These are phyloP conservation scores for Rhabdomys pumilio DNA, from an alignment of 2,797 vertebrate genomes.

Conservation along the genomic window DNA sequence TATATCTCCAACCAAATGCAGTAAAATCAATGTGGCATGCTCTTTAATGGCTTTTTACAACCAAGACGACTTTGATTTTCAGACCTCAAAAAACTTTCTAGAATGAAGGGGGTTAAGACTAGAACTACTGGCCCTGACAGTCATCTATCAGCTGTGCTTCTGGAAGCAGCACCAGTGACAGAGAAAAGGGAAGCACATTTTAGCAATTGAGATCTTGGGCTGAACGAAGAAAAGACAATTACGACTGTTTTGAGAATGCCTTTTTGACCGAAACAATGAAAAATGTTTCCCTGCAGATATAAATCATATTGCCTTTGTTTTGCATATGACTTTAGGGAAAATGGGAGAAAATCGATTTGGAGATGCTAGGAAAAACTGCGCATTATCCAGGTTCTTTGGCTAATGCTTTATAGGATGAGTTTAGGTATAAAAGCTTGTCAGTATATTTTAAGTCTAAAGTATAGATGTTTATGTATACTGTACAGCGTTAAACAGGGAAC, in stretches of 20 bases:
- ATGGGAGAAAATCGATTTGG: conserved; percentile 61
- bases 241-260: conserved; percentile 45
- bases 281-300: conserved; percentile 61
- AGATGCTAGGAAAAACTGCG: background rate
- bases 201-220: conserved; percentile 9
- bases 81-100: conserved; percentile 54
- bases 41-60: conserved; percentile 58
- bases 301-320: conserved; percentile 32
- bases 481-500: too few species aligned
- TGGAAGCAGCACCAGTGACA: conserved; percentile 18
- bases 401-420: background rate
- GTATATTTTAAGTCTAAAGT: background rate
- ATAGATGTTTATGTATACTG: background rate
- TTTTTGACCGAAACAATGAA: conserved; percentile 11
- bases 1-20: conserved; percentile 68
- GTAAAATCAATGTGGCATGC: conserved; percentile 52
- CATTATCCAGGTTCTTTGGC: background rate
- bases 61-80: conserved; percentile 68
- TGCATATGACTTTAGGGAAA: conserved; percentile 48
- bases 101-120: conserved; percentile 42
- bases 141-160: conserved; percentile 22
- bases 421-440: background rate
- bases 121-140: conserved; percentile 38
- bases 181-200: conserved; percentile 14
- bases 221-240: conserved; percentile 35